Evolutionary conservation across 2,113 vertebrate species (phyloP).

Genomic region (Columba janthina): DNA sequence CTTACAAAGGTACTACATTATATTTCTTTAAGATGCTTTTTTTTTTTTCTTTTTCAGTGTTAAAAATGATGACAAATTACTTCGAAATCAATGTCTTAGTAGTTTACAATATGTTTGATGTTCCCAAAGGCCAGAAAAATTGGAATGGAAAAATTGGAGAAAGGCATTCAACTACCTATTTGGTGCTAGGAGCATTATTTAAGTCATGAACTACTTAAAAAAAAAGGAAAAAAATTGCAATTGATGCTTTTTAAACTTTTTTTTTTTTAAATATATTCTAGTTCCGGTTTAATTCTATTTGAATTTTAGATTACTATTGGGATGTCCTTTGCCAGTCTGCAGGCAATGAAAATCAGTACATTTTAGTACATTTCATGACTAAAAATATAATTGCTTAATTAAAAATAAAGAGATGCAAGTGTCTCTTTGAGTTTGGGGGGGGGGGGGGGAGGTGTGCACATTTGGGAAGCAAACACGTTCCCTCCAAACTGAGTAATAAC

Average conservation of each 20-base stretch:
- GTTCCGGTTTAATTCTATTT: constrained; percentile 23
- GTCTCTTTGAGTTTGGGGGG: background rate
- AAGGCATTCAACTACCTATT: background rate
- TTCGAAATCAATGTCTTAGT: background rate
- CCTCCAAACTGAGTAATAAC: background rate
- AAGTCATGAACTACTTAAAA: constrained; percentile 40
- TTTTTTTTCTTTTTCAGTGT: background rate
- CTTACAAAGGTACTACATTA: background rate
- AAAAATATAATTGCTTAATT: background rate
- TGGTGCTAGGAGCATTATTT: background rate
- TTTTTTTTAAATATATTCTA: background rate
- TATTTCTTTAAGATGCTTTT: background rate
- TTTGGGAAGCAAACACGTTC: background rate
- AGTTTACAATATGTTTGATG: background rate
- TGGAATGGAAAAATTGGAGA: background rate
- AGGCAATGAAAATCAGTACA: background rate
- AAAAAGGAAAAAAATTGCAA: constrained; percentile 37
- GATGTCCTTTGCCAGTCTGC: background rate
- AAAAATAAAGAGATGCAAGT: background rate
- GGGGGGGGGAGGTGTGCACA: background rate
- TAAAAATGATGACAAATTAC: background rate
- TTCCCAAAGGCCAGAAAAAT: background rate
- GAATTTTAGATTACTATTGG: background rate
- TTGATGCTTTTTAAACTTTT: background rate
- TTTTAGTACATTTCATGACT: background rate